Percentiles rank a stretch among this genome's conserved stretches.
These are phyloP conservation scores for Sycophila texana DNA, from an alignment of 2,888 invertebrate genomes.

Conservation along the genomic window DNA sequence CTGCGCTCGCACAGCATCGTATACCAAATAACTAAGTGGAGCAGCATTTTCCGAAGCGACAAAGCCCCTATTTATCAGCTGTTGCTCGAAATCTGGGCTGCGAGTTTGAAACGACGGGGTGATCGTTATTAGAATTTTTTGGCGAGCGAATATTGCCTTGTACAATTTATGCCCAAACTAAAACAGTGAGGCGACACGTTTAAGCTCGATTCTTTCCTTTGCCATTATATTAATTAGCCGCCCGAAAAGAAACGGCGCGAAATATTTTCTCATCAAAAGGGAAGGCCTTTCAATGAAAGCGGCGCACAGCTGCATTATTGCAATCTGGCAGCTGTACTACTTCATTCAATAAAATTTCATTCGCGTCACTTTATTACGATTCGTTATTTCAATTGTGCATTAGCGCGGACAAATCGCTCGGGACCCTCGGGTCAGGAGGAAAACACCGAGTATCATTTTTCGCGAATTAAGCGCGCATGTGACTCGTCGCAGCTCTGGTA, in stretches of 20 bases:
- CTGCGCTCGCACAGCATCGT: background rate
- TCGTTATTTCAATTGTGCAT: slow-evolving; percentile 27
- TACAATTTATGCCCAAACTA: background rate
- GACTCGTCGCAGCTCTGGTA: background rate
- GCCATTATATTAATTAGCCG: too few species aligned
- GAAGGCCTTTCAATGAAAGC: background rate
- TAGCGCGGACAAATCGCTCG: slow-evolving; percentile 31
- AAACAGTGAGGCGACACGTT: background rate
- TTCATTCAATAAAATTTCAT: slow-evolving; percentile 21
- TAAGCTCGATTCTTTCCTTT: background rate
- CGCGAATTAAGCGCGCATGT: slow-evolving; percentile 4
- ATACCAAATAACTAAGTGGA: too few species aligned
- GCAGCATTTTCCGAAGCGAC: too few species aligned
- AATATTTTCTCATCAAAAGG: too few species aligned
- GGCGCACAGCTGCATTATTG: background rate
- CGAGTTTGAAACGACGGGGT: background rate
- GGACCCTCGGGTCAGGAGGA: slow-evolving; percentile 3
- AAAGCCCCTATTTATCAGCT: background rate
- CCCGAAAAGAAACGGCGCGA: too few species aligned
- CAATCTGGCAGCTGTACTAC: background rate
- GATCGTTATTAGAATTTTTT: background rate
- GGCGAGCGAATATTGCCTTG: background rate
- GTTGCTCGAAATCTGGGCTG: background rate
- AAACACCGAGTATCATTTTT: slow-evolving; percentile 25
- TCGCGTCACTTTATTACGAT: slow-evolving; percentile 17